Percentiles rank a stretch among this genome's conserved stretches.
Evolutionary conservation across 53 echinoderm and acorn worm genomes (phyloP).

Genomic region (Apostichopus leukothele): DNA sequence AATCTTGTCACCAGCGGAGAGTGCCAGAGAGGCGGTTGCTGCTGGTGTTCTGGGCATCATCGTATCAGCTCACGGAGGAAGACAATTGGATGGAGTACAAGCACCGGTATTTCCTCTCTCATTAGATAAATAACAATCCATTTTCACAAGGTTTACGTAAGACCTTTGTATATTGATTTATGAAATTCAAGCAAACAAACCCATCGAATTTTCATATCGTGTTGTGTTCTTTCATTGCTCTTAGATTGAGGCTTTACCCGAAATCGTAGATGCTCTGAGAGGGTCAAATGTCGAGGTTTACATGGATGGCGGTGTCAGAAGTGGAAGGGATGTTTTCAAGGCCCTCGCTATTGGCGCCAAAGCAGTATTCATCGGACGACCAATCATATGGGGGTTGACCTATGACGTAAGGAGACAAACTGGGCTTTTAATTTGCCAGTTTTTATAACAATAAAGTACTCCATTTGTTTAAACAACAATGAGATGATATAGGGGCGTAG

Average conservation of each 20-base stretch:
- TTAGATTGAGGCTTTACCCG: constrained; percentile 2
- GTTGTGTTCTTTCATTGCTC: no score
- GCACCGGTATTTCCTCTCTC: constrained; percentile 11
- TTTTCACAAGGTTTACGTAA: no score
- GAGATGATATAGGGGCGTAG: no score
- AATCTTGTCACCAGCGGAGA: not conserved
- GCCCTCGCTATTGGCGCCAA: not conserved
- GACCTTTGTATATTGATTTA: no score
- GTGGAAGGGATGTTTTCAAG: not conserved
- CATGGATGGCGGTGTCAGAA: constrained; percentile 4
- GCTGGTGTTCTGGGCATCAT: constrained; percentile 46
- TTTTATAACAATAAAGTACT: no score
- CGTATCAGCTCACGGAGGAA: constrained; percentile 50
- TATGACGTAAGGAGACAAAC: not conserved
- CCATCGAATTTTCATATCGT: no score
- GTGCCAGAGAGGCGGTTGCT: constrained; percentile 22
- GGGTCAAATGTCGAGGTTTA: not conserved
- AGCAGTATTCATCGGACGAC: not conserved
- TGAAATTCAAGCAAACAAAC: no score
- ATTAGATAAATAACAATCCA: no score
- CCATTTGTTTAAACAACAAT: no score
- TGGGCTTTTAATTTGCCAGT: no score
- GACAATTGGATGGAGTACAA: constrained; percentile 38
- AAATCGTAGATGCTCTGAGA: not conserved
- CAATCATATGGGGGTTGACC: not conserved